Evolutionary conservation across 2,888 invertebrate species (phyloP), one percentile per base, ranked within the genome.

Genomic region (Zygaena filipendulae): DNA sequence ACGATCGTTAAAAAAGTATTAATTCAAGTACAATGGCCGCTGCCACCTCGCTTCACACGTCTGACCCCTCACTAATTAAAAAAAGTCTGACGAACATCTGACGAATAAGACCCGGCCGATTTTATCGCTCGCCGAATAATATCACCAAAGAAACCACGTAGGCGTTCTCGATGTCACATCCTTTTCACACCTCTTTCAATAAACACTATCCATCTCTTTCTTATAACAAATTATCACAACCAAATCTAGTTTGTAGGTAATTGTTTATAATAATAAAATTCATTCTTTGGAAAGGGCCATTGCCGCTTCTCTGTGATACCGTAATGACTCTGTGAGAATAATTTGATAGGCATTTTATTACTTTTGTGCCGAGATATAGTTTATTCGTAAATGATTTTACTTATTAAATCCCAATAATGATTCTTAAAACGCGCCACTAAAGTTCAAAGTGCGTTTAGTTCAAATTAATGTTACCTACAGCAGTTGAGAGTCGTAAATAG

Each of bases 91-190:
- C 79, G 79, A 79, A 79, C 79, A 69, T 46, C 72, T 60, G 72
- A 79, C 79, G 79, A 79, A 79, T 79, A 69, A 77, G 66, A 71
- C 74, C n/a, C 67, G 59, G 63, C 68, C 77, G 77, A 77, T 75
- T 74, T 74, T 72, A 79, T 79, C 79, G 59, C 64, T 59, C 59
- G 63, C 71, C 74, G 72, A 77, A 77, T 75, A 71, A 57, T 64
- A 61, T 59, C 64, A 56, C 60, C 60, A 59, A 68, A 64, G 70
- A 62, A 64, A 59, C 54, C 38, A 47, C 57, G 75, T 61, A 77
- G 77, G 77, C 77, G 79, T 74, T 64, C 48, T 63, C 61, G 54
- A 53, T 56, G 32, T 40, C 43, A 42, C 55, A 45, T 72, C 71
- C 52, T 58, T 54, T 47, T 74, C 62, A 45, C 46, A 43, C 75